Evolutionary conservation across 1,140 invertebrate species (phyloP).

Genomic region (Battus philenor): DNA sequence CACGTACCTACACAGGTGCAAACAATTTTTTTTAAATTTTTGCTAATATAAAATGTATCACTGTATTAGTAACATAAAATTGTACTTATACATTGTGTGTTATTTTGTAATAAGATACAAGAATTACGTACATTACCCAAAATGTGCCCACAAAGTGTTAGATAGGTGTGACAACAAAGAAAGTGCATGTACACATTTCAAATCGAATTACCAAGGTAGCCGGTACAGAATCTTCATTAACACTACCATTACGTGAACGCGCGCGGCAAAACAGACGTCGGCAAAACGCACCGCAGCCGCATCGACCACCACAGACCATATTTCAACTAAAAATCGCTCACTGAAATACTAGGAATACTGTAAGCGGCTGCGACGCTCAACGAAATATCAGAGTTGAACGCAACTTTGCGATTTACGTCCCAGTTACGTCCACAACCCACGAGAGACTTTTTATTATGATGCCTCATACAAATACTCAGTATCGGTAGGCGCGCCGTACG

Average conservation of each 20-base stretch:
- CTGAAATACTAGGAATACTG: conserved; percentile 13
- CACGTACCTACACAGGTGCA: too few relatives aligned
- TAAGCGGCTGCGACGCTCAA: conserved; percentile 25
- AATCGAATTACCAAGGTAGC: conserved; percentile 49
- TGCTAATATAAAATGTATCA: too few relatives aligned
- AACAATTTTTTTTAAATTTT: too few relatives aligned
- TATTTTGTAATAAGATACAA: too few relatives aligned
- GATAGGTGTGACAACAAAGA: conserved; percentile 9
- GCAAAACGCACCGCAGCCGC: conserved; percentile 52
- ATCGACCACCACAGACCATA: conserved; percentile 50
- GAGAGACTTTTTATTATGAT: conserved; percentile 13
- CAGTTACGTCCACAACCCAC: conserved; percentile 22
- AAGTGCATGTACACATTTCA: conserved; percentile 24
- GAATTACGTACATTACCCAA: conserved; percentile 6
- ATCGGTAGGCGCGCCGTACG: not conserved
- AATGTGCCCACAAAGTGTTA: not conserved
- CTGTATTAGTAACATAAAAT: too few relatives aligned
- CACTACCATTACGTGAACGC: conserved; percentile 25
- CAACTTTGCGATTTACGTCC: conserved; percentile 20
- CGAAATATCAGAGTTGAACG: conserved; percentile 36
- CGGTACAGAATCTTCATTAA: conserved; percentile 38
- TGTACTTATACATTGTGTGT: too few relatives aligned
- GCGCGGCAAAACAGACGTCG: conserved; percentile 50
- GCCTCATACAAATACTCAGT: conserved; percentile 1
- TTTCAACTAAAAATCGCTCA: conserved; percentile 14